Percentiles rank a stretch among this genome's conserved stretches.
phyloP scores from a whole-genome alignment of 2,888 invertebrate genomes.

The Cantharis rufa region DNA sequence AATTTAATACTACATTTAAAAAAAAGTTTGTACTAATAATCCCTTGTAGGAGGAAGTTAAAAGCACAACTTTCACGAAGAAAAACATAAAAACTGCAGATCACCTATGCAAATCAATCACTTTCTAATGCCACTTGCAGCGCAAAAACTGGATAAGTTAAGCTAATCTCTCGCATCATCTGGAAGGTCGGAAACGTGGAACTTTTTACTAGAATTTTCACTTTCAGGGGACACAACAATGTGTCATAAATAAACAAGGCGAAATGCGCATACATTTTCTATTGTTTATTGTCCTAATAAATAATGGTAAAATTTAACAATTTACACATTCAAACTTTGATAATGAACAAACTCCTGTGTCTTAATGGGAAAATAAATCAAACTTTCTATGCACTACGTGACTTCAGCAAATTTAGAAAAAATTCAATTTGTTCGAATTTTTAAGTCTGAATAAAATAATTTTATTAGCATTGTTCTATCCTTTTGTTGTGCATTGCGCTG shows the following conservation, averaged over 20 bases:
- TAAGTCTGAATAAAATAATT: neutral
- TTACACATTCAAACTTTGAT: neutral
- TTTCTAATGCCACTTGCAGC: neutral
- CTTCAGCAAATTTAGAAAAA: neutral
- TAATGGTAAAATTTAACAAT: neutral
- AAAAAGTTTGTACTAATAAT: neutral
- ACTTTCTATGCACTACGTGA: constrained; percentile 9
- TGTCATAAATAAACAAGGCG: neutral
- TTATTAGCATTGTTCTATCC: constrained; percentile 5
- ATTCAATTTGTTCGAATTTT: neutral
- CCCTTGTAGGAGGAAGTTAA: neutral
- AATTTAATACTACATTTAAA: neutral
- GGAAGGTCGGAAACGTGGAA: neutral
- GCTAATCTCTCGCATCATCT: neutral
- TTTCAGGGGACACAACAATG: neutral
- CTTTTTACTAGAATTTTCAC: neutral
- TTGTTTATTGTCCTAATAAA: neutral
- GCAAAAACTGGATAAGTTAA: neutral
- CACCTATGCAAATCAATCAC: neutral
- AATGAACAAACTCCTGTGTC: neutral
- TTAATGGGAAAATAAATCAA: constrained; percentile 17
- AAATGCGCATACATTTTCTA: neutral
- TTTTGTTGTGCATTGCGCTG: constrained; percentile 18
- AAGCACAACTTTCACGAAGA: neutral
- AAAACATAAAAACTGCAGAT: neutral